These are phyloP conservation scores for Drosophila fungiperda DNA, from an alignment of 2,888 invertebrate genomes.

Conservation along the genomic window DNA sequence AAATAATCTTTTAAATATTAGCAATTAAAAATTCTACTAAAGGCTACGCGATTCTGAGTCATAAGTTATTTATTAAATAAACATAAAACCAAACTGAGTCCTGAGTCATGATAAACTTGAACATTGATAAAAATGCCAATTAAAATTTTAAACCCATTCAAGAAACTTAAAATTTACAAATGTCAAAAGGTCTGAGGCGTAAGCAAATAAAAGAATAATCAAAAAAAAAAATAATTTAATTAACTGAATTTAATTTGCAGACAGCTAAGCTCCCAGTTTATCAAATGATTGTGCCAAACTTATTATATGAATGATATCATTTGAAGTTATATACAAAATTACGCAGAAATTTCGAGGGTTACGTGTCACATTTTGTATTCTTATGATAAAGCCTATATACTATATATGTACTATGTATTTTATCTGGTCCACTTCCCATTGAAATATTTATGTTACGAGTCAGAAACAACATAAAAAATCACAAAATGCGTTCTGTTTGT, in stretches of 20 bases:
- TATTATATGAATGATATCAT: conserved; percentile 47
- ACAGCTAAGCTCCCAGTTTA: conserved; percentile 16
- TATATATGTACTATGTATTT: background rate
- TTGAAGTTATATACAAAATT: conserved; percentile 7
- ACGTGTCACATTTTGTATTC: conserved; percentile 29
- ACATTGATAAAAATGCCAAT: background rate
- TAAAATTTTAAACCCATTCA: conserved; percentile 5
- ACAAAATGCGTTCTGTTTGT: conserved; percentile 5
- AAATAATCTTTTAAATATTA: background rate
- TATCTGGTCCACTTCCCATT: conserved; percentile 21
- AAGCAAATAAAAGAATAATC: background rate
- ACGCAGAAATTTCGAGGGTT: conserved; percentile 14
- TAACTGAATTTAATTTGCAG: conserved; percentile 21
- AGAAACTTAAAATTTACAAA: conserved; percentile 8
- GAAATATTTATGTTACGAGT: conserved; percentile 3
- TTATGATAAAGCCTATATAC: background rate
- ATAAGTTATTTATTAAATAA: background rate
- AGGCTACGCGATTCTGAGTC: background rate
- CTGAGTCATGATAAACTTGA: background rate
- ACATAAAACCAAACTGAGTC: background rate
- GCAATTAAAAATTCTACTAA: background rate
- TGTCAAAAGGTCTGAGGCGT: conserved; percentile 22
- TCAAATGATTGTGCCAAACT: conserved; percentile 23
- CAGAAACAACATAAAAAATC: background rate
- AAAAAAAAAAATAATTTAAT: conserved; percentile 25